These are phyloP conservation scores for Enhydra lutris DNA, from an alignment of 2,113 vertebrate species.

Conservation along the genomic window DNA sequence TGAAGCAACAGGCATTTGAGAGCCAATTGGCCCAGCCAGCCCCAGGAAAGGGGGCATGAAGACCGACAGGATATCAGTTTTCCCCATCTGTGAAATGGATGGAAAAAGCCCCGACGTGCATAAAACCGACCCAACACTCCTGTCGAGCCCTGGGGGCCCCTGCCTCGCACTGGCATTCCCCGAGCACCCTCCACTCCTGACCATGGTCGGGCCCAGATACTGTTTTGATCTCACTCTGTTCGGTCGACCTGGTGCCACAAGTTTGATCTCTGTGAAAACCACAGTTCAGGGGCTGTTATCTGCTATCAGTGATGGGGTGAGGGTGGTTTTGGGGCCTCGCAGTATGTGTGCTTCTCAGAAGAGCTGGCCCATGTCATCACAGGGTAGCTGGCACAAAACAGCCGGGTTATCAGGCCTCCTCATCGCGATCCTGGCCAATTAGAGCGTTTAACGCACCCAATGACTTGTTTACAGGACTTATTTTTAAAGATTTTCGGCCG, in stretches of 20 bases:
- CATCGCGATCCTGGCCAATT: neutral
- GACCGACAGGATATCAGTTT: neutral
- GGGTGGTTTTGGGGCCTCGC: neutral
- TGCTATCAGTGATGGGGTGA: neutral
- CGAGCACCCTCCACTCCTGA: neutral
- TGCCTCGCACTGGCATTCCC: neutral
- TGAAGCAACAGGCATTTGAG: neutral
- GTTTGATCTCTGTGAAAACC: slow-evolving; percentile 43
- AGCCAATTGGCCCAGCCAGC: neutral
- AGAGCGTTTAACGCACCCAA: neutral
- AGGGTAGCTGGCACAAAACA: neutral
- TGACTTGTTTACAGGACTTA: neutral
- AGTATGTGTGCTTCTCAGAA: slow-evolving; percentile 23
- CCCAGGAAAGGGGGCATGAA: neutral
- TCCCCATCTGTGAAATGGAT: neutral
- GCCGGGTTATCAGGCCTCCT: neutral
- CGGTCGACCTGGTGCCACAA: neutral
- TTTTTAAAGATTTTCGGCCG: neutral
- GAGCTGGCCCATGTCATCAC: neutral
- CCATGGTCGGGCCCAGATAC: neutral
- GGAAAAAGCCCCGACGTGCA: neutral
- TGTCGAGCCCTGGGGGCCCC: fast-evolving
- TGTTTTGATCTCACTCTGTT: neutral
- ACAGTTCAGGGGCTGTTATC: slow-evolving; percentile 28
- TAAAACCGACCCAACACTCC: fast-evolving